Evolutionary conservation across 2,113 vertebrate species (phyloP).

Genomic region (Anguilla japonica): DNA sequence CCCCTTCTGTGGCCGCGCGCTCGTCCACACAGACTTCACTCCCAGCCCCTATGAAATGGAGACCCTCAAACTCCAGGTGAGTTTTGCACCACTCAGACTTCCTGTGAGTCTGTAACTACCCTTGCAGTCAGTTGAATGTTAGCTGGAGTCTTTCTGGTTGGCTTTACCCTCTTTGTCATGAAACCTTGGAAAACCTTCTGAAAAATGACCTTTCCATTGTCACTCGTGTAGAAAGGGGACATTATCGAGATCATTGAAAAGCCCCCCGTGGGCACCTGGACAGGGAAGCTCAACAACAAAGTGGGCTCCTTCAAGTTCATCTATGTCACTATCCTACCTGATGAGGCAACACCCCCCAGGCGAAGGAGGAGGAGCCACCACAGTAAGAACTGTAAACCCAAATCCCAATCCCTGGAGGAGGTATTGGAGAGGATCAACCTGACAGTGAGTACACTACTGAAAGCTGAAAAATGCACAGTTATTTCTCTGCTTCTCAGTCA

Average conservation of each 20-base stretch:
- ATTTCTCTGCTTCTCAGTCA: not conserved
- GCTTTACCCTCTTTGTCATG: not conserved
- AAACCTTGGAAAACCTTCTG: not conserved
- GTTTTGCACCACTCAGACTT: conserved; percentile 28
- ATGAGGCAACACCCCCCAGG: conserved; percentile 71
- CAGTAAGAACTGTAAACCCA: conserved; percentile 66
- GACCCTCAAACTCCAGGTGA: conserved; percentile 90
- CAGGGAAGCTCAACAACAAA: conserved; percentile 87
- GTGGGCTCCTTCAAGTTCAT: conserved; percentile 98
- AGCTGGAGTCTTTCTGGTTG: not conserved
- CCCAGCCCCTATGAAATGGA: conserved; percentile 95
- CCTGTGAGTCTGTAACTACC: not conserved
- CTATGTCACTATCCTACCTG: conserved; percentile 86
- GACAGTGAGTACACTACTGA: conserved; percentile 61
- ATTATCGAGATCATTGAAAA: conserved; percentile 93
- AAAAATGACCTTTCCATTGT: not conserved
- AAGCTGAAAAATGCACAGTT: not conserved
- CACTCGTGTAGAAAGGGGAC: conserved; percentile 84
- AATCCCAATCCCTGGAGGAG: conserved; percentile 87
- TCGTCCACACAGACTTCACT: conserved; percentile 93
- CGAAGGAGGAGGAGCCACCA: conserved; percentile 55
- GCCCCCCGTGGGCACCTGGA: conserved; percentile 90
- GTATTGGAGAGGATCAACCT: conserved; percentile 88
- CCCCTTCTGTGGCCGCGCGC: conserved; percentile 88
- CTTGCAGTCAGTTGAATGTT: not conserved